Conservation (phyloP, 2,113 vertebrate species). For the cat (Felis catus) region F.catus_Fca126_mat1.0 CM031412.1:80108001-80108500, state of each 20-base stretch:
- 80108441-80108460: neutral
- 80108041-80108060: neutral
- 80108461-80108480: rapidly evolving
- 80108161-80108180: neutral
- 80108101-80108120: neutral
- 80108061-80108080: no score
- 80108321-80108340: neutral
- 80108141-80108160: neutral
- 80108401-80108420: neutral
- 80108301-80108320: neutral
- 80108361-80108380: neutral
- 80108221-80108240: neutral
- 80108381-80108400: neutral
- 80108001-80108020: neutral
- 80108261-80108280: neutral
- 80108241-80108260: no score
- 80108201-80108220: neutral
- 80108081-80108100: neutral
- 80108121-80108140: neutral
- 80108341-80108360: neutral
- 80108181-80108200: no score
- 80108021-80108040: no score
- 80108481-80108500: rapidly evolving
- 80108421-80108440: neutral
- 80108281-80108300: neutral